Conservation (phyloP, 2,888 invertebrate genomes). For the Punctoribates punctum region DNA sequence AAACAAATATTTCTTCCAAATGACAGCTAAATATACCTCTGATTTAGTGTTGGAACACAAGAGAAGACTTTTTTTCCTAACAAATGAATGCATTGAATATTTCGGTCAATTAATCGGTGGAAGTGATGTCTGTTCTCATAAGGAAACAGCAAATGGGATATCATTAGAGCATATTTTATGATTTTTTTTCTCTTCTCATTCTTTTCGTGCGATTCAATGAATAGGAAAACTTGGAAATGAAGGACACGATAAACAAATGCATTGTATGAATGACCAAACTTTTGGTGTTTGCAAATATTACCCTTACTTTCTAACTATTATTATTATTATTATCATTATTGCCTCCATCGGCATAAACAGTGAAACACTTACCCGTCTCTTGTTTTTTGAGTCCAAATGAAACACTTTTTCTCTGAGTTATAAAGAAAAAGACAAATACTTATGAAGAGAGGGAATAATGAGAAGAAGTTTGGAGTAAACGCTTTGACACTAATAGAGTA, state of each 20-base stretch:
- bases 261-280: neutral
- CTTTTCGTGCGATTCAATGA: neutral
- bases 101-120: neutral
- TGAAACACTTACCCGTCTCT: neutral
- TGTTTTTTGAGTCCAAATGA: neutral
- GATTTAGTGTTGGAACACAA: too few species aligned
- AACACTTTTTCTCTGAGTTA: neutral
- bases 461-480: neutral
- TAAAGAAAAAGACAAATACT: neutral
- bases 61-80: neutral
- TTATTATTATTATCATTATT: constrained; percentile 7
- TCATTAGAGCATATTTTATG: too few species aligned
- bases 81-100: neutral
- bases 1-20: too few species aligned
- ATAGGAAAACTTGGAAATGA: neutral
- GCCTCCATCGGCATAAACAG: neutral
- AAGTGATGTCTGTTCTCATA: too few species aligned
- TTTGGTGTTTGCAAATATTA: neutral
- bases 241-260: neutral
- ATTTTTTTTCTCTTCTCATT: too few species aligned
- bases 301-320: neutral
- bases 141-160: too few species aligned
- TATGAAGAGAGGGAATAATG: neutral
- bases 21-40: too few species aligned
- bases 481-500: constrained; percentile 3